Conservation (phyloP, 2,888 invertebrate genomes). For the Troides aeacus region DNA sequence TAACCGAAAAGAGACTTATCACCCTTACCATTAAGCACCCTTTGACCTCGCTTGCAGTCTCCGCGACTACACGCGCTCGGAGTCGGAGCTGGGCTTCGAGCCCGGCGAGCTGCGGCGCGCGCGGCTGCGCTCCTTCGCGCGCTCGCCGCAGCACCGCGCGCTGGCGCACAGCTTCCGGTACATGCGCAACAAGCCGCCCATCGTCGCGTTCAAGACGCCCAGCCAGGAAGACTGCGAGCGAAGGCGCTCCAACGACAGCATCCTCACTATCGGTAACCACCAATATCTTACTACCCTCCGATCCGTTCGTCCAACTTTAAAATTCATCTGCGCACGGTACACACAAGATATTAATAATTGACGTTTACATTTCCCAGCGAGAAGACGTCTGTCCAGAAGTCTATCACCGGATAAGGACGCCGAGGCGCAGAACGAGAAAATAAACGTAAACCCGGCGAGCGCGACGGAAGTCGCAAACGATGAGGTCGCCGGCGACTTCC, state of each 20-base stretch:
- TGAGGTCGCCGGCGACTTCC: slow-evolving; percentile 79
- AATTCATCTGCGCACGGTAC: too few relatives aligned
- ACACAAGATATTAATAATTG: too few relatives aligned
- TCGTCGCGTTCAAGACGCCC: slow-evolving; percentile 92
- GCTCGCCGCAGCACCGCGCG: slow-evolving; percentile 88
- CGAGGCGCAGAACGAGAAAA: slow-evolving; percentile 52
- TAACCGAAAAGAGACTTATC: too few relatives aligned
- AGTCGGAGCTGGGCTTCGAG: slow-evolving; percentile 86
- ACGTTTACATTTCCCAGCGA: slow-evolving; percentile 45
- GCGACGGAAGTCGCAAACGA: slow-evolving; percentile 37
- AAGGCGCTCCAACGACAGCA: slow-evolving; percentile 77
- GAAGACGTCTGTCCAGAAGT: slow-evolving; percentile 69
- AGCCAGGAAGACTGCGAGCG: slow-evolving; percentile 85
- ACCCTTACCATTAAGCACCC: too few relatives aligned
- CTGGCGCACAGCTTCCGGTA: slow-evolving; percentile 92
- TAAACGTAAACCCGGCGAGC: slow-evolving; percentile 38
- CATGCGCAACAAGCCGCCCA: slow-evolving; percentile 93
- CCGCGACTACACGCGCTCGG: slow-evolving; percentile 86
- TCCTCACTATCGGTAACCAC: slow-evolving; percentile 76
- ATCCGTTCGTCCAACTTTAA: too few relatives aligned
- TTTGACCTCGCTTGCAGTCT: slow-evolving; percentile 67
- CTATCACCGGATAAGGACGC: slow-evolving; percentile 80
- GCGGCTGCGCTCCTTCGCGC: slow-evolving; percentile 78
- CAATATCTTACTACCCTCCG: too few relatives aligned
- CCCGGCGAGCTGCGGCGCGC: slow-evolving; percentile 83